phyloP scores from a whole-genome alignment of 1,140 invertebrate species.

The Zaprionus kolodkinae region DNA sequence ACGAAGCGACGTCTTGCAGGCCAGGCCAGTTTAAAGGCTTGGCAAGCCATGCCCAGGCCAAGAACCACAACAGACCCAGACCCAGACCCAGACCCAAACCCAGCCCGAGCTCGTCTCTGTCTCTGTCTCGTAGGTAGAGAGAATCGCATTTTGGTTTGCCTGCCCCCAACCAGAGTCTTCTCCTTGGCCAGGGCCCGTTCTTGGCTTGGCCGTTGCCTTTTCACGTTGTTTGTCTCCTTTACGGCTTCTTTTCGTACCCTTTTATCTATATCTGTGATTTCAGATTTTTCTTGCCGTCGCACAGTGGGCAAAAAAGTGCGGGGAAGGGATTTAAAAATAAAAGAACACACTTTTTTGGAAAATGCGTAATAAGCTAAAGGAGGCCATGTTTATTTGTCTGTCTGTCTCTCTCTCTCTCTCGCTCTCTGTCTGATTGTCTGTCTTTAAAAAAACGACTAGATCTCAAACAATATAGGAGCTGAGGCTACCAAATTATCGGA shows the following conservation, averaged over 20 bases:
- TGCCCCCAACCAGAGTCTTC: constrained; percentile 32
- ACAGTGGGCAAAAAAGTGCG: constrained; percentile 11
- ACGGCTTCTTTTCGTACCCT: constrained; percentile 80
- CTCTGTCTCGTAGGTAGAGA: constrained; percentile 63
- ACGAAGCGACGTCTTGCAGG: constrained; percentile 14
- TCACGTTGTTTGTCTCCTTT: constrained; percentile 80
- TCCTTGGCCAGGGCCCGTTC: constrained; percentile 40
- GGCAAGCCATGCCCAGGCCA: constrained; percentile 41
- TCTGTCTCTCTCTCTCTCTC: too few species aligned
- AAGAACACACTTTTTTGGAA: too few species aligned
- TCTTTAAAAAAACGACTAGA: too few species aligned
- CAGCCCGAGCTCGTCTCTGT: constrained; percentile 11
- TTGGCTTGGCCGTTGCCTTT: constrained; percentile 54
- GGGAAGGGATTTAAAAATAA: too few species aligned
- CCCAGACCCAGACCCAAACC: too few species aligned
- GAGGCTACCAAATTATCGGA: too few species aligned
- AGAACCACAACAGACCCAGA: constrained; percentile 25
- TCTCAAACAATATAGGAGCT: too few species aligned
- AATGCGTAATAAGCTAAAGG: too few species aligned
- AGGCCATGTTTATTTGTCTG: too few species aligned
- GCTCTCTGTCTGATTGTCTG: too few species aligned
- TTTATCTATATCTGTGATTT: constrained; percentile 77
- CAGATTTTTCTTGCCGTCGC: constrained; percentile 58
- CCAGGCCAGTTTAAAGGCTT: constrained; percentile 72
- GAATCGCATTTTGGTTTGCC: constrained; percentile 10